These are phyloP conservation scores for Amphiprion clarkii DNA, from an alignment of 2,797 vertebrate species.

Conservation along the genomic window DNA sequence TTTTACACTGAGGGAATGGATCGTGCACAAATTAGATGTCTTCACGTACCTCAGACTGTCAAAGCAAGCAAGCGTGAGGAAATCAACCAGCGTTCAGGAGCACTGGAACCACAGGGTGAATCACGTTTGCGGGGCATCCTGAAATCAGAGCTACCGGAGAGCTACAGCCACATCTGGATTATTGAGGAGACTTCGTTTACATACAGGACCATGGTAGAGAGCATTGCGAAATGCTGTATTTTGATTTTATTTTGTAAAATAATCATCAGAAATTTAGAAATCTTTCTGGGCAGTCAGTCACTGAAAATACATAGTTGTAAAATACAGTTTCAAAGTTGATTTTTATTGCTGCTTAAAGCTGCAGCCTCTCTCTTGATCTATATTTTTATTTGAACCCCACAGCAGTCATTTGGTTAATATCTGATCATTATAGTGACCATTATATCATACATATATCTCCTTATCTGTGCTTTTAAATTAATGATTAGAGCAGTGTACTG, in stretches of 20 bases:
- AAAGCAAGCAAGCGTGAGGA: conserved; percentile 15
- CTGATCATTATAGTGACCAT: conserved; percentile 3
- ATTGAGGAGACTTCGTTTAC: conserved; percentile 42
- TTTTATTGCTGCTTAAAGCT: no score
- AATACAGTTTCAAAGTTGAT: no score
- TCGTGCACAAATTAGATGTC: conserved; percentile 40
- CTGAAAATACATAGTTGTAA: no score
- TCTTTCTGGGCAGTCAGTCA: no score
- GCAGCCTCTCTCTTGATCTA: no score
- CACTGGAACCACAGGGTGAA: background rate
- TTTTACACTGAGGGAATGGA: conserved; percentile 35
- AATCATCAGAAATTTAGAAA: no score
- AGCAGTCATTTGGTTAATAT: background rate
- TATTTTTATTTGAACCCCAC: background rate
- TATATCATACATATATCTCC: background rate
- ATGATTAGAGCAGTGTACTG: background rate
- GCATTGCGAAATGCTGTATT: background rate
- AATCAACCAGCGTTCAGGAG: conserved; percentile 15
- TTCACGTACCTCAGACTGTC: conserved; percentile 19
- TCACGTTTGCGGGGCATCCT: background rate
- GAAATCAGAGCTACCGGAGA: conserved; percentile 10
- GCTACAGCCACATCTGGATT: conserved; percentile 58
- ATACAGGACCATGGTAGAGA: conserved; percentile 48
- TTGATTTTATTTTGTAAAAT: background rate
- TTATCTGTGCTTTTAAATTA: conserved; percentile 4